Percentiles rank a stretch among this genome's conserved stretches.
Evolutionary conservation across 2,113 vertebrate species (phyloP).

Genomic region (Coreoperca whiteheadi): DNA sequence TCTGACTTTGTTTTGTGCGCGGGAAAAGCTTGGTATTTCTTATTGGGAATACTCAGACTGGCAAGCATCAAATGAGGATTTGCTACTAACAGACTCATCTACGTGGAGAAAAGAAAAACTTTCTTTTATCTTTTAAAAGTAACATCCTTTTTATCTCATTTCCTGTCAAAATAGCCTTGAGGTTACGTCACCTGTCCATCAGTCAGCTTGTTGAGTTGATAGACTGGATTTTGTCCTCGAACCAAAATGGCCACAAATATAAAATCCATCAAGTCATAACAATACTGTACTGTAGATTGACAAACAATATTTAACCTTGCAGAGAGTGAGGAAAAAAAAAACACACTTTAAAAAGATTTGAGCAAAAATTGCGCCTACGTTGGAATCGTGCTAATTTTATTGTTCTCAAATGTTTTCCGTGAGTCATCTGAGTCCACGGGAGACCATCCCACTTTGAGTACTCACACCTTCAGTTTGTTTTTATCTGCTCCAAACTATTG

Average conservation of each 20-base stretch:
- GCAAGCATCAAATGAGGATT: slow-evolving; percentile 9
- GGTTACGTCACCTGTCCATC: slow-evolving; percentile 36
- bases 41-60: slow-evolving; percentile 22
- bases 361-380: slow-evolving; percentile 13
- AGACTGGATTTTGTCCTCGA: slow-evolving; percentile 16
- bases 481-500: neutral
- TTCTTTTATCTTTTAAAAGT: slow-evolving; percentile 9
- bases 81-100: slow-evolving; percentile 19
- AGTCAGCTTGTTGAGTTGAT: slow-evolving; percentile 13
- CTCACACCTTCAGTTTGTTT: slow-evolving; percentile 21
- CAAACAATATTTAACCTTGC: neutral
- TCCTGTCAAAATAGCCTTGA: slow-evolving; percentile 36
- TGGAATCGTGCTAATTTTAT: slow-evolving; percentile 8
- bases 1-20: slow-evolving; percentile 35
- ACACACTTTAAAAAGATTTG: slow-evolving; percentile 7
- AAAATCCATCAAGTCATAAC: slow-evolving; percentile 18
- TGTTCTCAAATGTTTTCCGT: slow-evolving; percentile 19
- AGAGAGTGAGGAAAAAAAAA: neutral
- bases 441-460: slow-evolving; percentile 22
- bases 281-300: neutral
- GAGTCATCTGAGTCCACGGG: slow-evolving; percentile 31
- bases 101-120: neutral
- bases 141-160: slow-evolving; percentile 13
- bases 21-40: slow-evolving; percentile 33
- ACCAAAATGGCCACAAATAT: neutral